These are phyloP conservation scores for Puffinus mauretanicus DNA, from an alignment of 2,113 vertebrate species.

Conservation along the genomic window DNA sequence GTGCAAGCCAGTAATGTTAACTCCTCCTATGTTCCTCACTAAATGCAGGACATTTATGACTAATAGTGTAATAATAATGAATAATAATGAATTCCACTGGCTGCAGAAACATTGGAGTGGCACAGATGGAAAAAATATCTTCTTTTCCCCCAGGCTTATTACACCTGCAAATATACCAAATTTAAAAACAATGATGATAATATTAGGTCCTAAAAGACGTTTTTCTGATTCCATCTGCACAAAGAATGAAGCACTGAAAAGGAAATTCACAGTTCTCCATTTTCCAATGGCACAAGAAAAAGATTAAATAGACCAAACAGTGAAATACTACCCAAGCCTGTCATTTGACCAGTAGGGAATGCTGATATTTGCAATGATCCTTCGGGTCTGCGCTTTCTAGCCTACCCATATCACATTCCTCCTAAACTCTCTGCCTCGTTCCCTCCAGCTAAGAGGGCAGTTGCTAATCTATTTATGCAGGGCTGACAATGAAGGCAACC, in stretches of 20 bases:
- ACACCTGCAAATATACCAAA: background rate
- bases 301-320: background rate
- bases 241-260: background rate
- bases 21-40: background rate
- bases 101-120: background rate
- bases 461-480: background rate
- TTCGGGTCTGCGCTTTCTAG: background rate
- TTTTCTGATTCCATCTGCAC: background rate
- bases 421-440: background rate
- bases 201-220: background rate
- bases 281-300: background rate
- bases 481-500: conserved; percentile 25
- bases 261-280: background rate
- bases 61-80: background rate
- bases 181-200: background rate
- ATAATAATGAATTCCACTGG: background rate
- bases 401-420: background rate
- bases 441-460: conserved; percentile 7
- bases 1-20: background rate
- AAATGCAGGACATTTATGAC: background rate
- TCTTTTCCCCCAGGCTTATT: background rate
- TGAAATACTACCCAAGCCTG: conserved; percentile 32
- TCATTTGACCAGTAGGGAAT: conserved; percentile 13
- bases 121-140: background rate
- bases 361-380: background rate